These are phyloP conservation scores for Hypercompe scribonia DNA, from an alignment of 2,888 invertebrate species.

Conservation along the genomic window DNA sequence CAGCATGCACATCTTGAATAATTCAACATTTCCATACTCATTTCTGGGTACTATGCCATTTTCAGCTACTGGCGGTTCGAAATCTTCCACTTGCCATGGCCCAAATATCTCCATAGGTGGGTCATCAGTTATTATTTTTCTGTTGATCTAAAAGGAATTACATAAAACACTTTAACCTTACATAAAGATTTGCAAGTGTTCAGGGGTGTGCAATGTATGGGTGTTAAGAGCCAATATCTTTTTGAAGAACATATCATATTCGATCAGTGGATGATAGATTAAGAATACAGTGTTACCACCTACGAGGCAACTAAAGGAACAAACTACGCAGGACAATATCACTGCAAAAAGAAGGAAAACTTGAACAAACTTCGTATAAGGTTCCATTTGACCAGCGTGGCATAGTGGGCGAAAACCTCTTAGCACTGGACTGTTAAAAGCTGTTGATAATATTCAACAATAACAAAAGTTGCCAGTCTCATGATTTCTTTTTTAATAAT, in stretches of 20 bases:
- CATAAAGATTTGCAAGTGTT: too few species aligned
- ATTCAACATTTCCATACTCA: constrained; percentile 98
- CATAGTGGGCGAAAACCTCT: too few species aligned
- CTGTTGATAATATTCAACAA: neutral
- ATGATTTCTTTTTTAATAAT: neutral
- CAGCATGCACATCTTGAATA: constrained; percentile 97
- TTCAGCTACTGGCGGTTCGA: constrained; percentile 95
- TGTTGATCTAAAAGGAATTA: constrained; percentile 67
- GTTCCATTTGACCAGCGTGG: too few species aligned
- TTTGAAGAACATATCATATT: neutral
- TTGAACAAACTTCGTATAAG: too few species aligned
- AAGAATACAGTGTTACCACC: too few species aligned
- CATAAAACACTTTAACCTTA: neutral
- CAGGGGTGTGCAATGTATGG: neutral
- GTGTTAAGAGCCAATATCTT: neutral
- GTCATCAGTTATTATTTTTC: constrained; percentile 88
- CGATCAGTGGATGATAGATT: too few species aligned
- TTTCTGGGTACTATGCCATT: constrained; percentile 98
- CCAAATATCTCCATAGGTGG: constrained; percentile 94
- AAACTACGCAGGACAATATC: too few species aligned
- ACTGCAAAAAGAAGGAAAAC: too few species aligned
- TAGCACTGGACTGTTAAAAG: too few species aligned
- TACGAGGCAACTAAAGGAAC: too few species aligned
- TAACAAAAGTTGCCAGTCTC: neutral
- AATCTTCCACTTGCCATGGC: constrained; percentile 97